Percentiles rank a stretch among this genome's conserved stretches.
Conservation (phyloP, 1,140 invertebrate species). For the Acyrthosiphon pisum region DNA sequence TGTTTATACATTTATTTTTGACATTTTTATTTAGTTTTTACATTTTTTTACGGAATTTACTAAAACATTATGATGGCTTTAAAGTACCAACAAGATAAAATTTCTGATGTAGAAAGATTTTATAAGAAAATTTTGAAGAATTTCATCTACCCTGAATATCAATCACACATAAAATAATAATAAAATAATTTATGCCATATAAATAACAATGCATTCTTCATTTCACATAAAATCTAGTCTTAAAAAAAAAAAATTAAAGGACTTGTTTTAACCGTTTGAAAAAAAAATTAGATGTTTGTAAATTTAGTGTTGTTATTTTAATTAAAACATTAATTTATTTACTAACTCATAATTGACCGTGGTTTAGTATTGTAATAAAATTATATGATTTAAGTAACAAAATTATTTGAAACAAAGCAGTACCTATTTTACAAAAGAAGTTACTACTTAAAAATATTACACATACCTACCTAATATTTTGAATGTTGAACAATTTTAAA, state of each 20-base stretch:
- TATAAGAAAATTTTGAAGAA: background rate
- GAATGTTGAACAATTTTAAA: background rate
- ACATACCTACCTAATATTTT: too few species aligned
- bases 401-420: too few species aligned
- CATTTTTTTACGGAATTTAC: background rate
- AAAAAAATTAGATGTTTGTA: background rate
- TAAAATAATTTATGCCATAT: background rate
- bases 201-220: background rate
- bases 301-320: background rate
- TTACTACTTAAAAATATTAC: too few species aligned
- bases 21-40: background rate
- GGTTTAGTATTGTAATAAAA: background rate
- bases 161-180: background rate
- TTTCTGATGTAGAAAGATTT: background rate
- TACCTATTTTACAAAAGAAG: too few species aligned
- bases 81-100: background rate
- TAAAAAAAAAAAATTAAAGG: background rate
- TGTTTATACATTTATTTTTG: background rate
- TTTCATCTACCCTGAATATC: background rate
- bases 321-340: background rate
- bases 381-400: background rate
- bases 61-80: background rate
- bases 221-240: background rate
- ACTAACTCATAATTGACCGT: background rate
- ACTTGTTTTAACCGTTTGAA: background rate